Base-by-base conservation (phyloP, 1,140 invertebrate species). In the Battus philenor region DNA sequence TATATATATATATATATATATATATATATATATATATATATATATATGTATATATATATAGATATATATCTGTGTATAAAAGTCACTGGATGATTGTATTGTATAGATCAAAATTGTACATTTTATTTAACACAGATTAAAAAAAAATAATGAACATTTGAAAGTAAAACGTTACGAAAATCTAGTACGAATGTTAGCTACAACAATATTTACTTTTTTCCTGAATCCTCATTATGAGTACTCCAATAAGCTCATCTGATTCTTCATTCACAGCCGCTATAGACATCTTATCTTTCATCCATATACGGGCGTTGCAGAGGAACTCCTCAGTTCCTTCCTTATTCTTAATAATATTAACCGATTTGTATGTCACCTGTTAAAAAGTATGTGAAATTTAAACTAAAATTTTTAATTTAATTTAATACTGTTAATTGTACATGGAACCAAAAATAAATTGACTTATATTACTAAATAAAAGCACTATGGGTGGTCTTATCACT, bases 251-350 rank as follows among this genome's bases (percentile, higher is more conserved):
- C 22, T 87, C 77, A 27, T 86, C 85, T 0, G 83, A 83, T 29
- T 77, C 72, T 53, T 87, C 69, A 48, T 90, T 88, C 0, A 90
- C 66, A 1, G 89, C 90, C 0, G 89, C 81, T 18, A 91, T 74
- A 1, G 90, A 91, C 47, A 87, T 87, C n/a, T 88, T 88, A 36
- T 91, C 90, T 41, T 88, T 89, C 73, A 91, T 86, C 86, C 88
- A 89, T 9, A 86, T 86, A 29, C 74, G 61, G 0, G 87, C 69
- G 12, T 88, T 71, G 32, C 89, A 69, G 1, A 88, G 30, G 54
- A 88, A 91, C 17, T 77, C 81, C 10, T 88, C 77, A 0, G 87
- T 62, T 0, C 88, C 90, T 29, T 84, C 75, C 27, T 61, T 47
- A 49, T 91, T 89, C 0, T 87, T 65, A 0, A 58, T 22, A 31